Evolutionary conservation across 2,113 vertebrate species (phyloP).

Genomic region (Rhinichthys klamathensis): DNA sequence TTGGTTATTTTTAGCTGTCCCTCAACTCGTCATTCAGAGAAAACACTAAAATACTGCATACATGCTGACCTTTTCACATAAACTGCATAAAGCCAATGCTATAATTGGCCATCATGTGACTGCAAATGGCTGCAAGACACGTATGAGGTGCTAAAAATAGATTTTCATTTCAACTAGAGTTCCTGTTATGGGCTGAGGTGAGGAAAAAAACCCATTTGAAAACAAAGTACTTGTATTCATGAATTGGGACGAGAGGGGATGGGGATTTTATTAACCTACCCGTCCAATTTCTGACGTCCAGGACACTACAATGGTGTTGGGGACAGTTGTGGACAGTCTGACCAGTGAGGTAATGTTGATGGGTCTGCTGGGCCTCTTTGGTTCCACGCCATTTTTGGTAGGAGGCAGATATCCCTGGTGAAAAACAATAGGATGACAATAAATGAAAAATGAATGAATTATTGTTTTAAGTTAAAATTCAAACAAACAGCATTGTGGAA

Average conservation of each 20-base stretch:
- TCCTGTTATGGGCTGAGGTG: not conserved
- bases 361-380: constrained; percentile 97
- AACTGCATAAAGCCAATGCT: not conserved
- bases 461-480: too few species aligned
- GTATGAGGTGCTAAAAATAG: not conserved
- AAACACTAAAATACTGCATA: not conserved
- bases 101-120: not conserved
- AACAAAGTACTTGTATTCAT: not conserved
- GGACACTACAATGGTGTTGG: constrained; percentile 96
- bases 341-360: constrained; percentile 99
- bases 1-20: not conserved
- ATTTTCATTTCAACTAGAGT: not conserved
- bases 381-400: constrained; percentile 99
- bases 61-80: not conserved
- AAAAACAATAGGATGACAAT: not conserved
- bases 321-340: constrained; percentile 93
- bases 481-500: not conserved
- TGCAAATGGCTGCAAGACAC: constrained; percentile 1
- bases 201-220: not conserved
- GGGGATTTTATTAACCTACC: constrained; percentile 72
- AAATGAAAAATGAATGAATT: not conserved
- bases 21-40: not conserved
- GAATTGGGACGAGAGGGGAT: not conserved
- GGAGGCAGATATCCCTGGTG: constrained; percentile 96
- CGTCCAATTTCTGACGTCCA: constrained; percentile 98